These are phyloP conservation scores for Euzetes globulus DNA, from an alignment of 2,888 invertebrate species.

Conservation along the genomic window DNA sequence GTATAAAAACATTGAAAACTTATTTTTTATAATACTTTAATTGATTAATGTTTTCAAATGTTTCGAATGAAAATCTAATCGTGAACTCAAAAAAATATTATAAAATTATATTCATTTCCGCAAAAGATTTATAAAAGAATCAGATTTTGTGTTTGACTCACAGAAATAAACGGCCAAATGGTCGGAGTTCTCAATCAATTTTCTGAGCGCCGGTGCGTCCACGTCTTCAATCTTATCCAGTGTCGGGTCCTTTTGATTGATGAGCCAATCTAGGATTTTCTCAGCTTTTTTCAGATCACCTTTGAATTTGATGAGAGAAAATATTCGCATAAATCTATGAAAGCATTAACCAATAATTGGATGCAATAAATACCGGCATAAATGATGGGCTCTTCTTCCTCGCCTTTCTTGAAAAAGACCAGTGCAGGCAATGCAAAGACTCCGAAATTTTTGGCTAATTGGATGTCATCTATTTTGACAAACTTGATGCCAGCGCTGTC, in stretches of 20 bases:
- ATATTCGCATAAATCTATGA: background rate
- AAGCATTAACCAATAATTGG: background rate
- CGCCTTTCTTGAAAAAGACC: slow-evolving; percentile 71
- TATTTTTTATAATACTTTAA: background rate
- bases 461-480: slow-evolving; percentile 80
- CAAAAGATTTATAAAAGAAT: too few species aligned
- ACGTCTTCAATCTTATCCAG: slow-evolving; percentile 82
- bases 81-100: too few species aligned
- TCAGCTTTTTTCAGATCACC: slow-evolving; percentile 47
- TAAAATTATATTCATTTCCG: too few species aligned
- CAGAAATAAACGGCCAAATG: slow-evolving; percentile 85
- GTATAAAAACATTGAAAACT: background rate
- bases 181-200: slow-evolving; percentile 68
- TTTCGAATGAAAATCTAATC: too few species aligned
- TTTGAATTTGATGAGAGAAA: slow-evolving; percentile 36
- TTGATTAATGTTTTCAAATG: background rate
- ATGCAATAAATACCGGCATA: slow-evolving; percentile 61
- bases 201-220: slow-evolving; percentile 67
- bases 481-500: slow-evolving; percentile 81
- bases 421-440: slow-evolving; percentile 85
- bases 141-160: slow-evolving; percentile 56
- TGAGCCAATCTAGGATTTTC: slow-evolving; percentile 71
- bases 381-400: slow-evolving; percentile 79
- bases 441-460: slow-evolving; percentile 75
- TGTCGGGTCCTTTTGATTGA: slow-evolving; percentile 83